A percentile compares a stretch with the other conserved stretches of the same genome.
Conservation (phyloP, 2,888 invertebrate species). For the Tipula unca region DNA sequence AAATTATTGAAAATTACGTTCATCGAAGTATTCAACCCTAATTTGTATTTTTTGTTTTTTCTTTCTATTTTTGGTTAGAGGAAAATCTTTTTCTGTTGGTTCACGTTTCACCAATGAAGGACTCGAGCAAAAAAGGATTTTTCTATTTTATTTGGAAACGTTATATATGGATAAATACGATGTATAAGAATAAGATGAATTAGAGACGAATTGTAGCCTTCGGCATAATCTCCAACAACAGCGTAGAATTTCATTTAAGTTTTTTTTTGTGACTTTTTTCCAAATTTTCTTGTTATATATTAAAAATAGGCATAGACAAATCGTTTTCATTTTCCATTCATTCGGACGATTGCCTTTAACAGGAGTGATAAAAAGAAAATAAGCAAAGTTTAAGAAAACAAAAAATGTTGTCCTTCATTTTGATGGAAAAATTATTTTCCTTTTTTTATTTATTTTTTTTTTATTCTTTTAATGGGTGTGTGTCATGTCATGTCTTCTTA, state of each 20-base stretch:
- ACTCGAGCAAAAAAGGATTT: not conserved
- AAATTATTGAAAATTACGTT: not conserved
- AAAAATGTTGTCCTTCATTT: not conserved
- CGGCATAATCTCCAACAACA: not conserved
- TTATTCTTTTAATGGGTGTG: not conserved
- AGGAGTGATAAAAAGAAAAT: not conserved
- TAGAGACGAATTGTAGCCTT: not conserved
- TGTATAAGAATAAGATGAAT: not conserved
- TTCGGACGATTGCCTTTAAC: not conserved
- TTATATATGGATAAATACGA: not conserved
- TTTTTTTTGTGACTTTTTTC: not conserved
- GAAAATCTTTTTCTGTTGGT: not conserved
- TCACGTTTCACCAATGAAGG: not conserved
- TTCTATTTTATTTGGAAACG: not conserved
- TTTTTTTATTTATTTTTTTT: no score
- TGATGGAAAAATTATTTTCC: not conserved
- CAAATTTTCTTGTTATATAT: not conserved
- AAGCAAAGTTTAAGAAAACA: no score
- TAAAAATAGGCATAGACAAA: not conserved
- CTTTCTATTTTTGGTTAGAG: not conserved
- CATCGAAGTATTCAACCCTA: not conserved
- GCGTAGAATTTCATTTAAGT: not conserved
- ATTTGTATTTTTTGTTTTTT: not conserved
- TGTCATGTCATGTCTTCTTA: not conserved
- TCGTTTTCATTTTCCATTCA: constrained; percentile 1